phyloP scores from a whole-genome alignment of 2,797 vertebrate species.

The Pteropus rufus region DNA sequence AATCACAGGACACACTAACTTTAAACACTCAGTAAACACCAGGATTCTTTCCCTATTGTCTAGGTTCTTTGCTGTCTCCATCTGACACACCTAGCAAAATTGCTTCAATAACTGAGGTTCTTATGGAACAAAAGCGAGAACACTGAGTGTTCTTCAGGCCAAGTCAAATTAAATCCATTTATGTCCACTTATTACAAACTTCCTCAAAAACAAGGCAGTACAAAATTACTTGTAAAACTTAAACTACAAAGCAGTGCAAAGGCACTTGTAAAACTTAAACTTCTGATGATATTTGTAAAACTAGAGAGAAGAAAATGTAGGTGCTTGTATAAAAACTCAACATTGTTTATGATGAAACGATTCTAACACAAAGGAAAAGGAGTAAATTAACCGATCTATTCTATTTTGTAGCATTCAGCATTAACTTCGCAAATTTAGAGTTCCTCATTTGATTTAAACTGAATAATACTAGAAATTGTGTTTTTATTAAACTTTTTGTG shows the following conservation, averaged over 20 bases:
- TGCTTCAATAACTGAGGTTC: background rate
- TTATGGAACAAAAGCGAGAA: background rate
- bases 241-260: background rate
- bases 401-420: background rate
- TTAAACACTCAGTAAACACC: background rate
- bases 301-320: background rate
- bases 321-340: background rate
- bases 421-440: background rate
- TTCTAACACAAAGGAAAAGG: background rate
- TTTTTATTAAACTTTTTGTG: background rate
- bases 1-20: background rate
- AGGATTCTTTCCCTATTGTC: background rate
- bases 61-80: background rate
- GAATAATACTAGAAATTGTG: background rate
- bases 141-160: background rate
- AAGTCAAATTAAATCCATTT: background rate
- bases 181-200: background rate
- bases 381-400: background rate
- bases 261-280: background rate
- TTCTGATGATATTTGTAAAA: background rate
- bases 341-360: background rate
- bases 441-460: background rate
- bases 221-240: background rate
- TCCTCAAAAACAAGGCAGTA: background rate
- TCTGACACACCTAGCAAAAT: background rate